Evolutionary conservation across 2,113 vertebrate genomes (phyloP), one percentile per base, ranked within the genome.

Genomic region (Amphilophus citrinellus): DNA sequence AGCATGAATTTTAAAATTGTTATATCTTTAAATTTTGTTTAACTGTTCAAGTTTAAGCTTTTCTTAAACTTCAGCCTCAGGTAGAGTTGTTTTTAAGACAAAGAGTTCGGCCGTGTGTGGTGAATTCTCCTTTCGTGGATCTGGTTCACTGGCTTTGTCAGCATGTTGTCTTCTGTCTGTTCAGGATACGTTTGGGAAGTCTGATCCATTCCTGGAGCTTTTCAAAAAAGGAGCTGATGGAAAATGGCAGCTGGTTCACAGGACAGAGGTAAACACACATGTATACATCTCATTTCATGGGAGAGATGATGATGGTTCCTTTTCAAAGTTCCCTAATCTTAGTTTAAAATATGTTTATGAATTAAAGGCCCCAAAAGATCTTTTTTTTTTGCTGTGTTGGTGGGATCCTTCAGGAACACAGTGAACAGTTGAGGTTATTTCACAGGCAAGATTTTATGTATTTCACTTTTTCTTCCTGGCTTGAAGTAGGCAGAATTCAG

Each of bases 131-230:
- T 60, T 76, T 27, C 18, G 3, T 42, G 15, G 17, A 77, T 24
- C 35, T 60, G 35, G 24, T 15, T 57, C 22, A 44, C 75, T 18
- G 22, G n/a, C 15, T 32, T 44, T 73, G 24, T 24, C 68, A 73
- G 24, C 32, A 6, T 53, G 20, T 20, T 79, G n/a, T 78, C 3
- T 75, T 66, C 50, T n/a, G 13, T 78, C n/a, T 90, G 20, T 83
- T 53, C 89, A 99, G 98, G 98, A 99, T 88, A 94, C 97, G 37
- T 96, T 99, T 87, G 98, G 98, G 47, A 99, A 99, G 93, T 99
- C 96, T 0, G 98, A 99, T 95, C 97, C 97, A 0, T 98, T 98
- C 94, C 89, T 99, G 95, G 98, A 98, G 92, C 91, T 99, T 65
- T 97, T 96, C 58, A 97, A 95, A 84, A 95, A 98, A 84, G 95